These are phyloP conservation scores for Tetragonula carbonaria DNA, from an alignment of 2,888 invertebrate genomes.

Conservation along the genomic window DNA sequence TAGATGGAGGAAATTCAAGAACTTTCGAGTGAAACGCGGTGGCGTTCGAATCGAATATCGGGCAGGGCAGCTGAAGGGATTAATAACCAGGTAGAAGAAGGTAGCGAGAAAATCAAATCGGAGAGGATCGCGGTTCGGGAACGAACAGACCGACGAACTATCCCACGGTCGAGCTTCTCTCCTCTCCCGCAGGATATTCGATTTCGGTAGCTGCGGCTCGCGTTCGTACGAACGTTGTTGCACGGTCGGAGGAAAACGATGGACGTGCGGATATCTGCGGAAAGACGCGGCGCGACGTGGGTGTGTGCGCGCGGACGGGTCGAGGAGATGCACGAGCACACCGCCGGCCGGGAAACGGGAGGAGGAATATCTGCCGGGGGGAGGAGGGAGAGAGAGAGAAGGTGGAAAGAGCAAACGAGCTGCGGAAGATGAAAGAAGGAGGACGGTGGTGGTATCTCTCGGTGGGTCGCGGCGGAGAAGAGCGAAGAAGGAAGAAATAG, in stretches of 20 bases:
- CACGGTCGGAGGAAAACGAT: conserved; percentile 62
- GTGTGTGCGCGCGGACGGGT: conserved; percentile 58
- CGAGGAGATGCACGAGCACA: conserved; percentile 44
- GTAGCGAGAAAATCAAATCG: conserved; percentile 1
- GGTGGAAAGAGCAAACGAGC: conserved; percentile 49
- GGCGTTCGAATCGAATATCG: background rate
- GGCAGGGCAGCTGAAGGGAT: background rate
- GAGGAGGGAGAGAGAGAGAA: background rate
- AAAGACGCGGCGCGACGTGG: conserved; percentile 60
- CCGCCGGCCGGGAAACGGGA: conserved; percentile 7
- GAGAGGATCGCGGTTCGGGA: background rate
- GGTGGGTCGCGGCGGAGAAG: conserved; percentile 37
- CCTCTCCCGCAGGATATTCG: conserved; percentile 55
- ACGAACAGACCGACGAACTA: conserved; percentile 27
- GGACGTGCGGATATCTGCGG: conserved; percentile 65
- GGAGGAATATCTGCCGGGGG: no score
- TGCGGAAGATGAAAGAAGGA: conserved; percentile 54
- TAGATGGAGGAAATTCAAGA: background rate
- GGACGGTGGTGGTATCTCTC: conserved; percentile 55
- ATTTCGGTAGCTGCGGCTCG: conserved; percentile 67
- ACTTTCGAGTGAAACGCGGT: background rate
- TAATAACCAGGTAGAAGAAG: conserved; percentile 13
- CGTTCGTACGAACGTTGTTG: conserved; percentile 39
- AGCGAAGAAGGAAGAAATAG: conserved; percentile 14
- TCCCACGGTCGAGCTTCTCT: conserved; percentile 54